Evolutionary conservation across 2,888 invertebrate genomes (phyloP).

Genomic region (Cremastinae sp.): DNA sequence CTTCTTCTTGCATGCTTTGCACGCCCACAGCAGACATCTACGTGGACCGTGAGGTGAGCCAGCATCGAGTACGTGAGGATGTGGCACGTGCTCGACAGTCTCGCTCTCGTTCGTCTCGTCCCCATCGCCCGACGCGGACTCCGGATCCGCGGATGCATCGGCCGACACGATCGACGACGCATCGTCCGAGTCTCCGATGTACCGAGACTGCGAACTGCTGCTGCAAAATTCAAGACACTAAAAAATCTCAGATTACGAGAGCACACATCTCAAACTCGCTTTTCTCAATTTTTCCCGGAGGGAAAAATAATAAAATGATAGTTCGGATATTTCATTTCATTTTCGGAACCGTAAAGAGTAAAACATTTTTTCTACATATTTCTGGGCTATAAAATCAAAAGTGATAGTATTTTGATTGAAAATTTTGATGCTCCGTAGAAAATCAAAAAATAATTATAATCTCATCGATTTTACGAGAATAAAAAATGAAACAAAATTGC

Average conservation of each 20-base stretch:
- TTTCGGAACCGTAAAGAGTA: too few relatives aligned
- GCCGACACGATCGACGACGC: slow-evolving; percentile 76
- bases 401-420: too few relatives aligned
- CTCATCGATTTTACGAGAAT: too few relatives aligned
- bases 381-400: too few relatives aligned
- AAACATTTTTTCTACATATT: too few relatives aligned
- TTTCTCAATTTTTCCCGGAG: neutral
- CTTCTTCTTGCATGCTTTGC: slow-evolving; percentile 98
- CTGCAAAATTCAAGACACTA: slow-evolving; percentile 42
- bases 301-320: too few relatives aligned
- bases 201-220: slow-evolving; percentile 72
- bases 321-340: too few relatives aligned
- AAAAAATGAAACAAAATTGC: too few relatives aligned
- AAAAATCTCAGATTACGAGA: slow-evolving; percentile 10
- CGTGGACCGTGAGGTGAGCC: slow-evolving; percentile 81
- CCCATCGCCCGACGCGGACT: slow-evolving; percentile 73
- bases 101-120: slow-evolving; percentile 70
- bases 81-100: slow-evolving; percentile 75
- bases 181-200: slow-evolving; percentile 76
- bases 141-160: slow-evolving; percentile 75
- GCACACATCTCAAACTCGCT: neutral
- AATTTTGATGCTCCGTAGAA: too few relatives aligned
- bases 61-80: slow-evolving; percentile 75
- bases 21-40: slow-evolving; percentile 96
- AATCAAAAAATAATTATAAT: too few relatives aligned